phyloP scores from a whole-genome alignment of 2,888 invertebrate genomes.

The Aphelenchoides bicaudatus region DNA sequence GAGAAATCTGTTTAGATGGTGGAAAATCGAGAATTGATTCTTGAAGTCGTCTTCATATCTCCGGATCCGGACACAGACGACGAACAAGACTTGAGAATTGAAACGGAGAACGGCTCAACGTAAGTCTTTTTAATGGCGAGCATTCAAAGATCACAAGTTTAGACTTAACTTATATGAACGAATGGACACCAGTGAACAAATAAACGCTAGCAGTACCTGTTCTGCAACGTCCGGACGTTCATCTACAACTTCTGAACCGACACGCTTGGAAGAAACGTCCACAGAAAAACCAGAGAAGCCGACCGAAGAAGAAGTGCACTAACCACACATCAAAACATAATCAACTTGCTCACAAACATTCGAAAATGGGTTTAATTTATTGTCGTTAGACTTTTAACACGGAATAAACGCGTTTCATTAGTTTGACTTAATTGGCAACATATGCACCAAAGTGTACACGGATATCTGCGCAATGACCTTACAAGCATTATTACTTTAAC shows the following conservation, averaged over 20 bases:
- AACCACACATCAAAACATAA: conserved; percentile 1
- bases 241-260: conserved; percentile 12
- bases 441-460: no score
- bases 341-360: no score
- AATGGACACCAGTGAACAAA: conserved; percentile 7
- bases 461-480: no score
- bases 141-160: background rate
- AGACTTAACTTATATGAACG: conserved; percentile 34
- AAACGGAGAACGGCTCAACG: conserved; percentile 48
- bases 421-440: no score
- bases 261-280: background rate
- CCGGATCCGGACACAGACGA: conserved; percentile 69
- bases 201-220: conserved; percentile 18
- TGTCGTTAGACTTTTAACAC: no score
- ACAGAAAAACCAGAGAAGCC: background rate
- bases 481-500: no score
- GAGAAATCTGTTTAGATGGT: conserved; percentile 29
- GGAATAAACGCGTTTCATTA: no score
- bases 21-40: conserved; percentile 67
- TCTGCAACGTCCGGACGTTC: conserved; percentile 14
- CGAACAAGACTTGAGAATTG: conserved; percentile 60
- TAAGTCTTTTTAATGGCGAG: conserved; percentile 11
- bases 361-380: no score
- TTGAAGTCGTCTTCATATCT: conserved; percentile 75
- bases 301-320: background rate